Conservation (phyloP, 2,797 vertebrate species). For the Chromobotia macracanthus region DNA sequence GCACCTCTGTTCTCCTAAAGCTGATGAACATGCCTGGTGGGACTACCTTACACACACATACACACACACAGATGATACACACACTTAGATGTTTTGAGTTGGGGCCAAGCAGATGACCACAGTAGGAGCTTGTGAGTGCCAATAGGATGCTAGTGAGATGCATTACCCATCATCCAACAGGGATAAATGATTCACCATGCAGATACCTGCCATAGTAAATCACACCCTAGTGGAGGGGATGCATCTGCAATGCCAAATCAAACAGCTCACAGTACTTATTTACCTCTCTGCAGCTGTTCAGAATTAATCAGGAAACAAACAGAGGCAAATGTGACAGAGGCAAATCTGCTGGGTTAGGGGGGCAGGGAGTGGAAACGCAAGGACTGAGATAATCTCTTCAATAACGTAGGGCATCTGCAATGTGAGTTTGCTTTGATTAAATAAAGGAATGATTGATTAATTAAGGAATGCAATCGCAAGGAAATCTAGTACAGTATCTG, state of each 20-base stretch:
- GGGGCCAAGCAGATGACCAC: conserved; percentile 28
- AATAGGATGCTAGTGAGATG: conserved; percentile 42
- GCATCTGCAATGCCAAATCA: conserved; percentile 45
- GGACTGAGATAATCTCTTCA: not conserved
- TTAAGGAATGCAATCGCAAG: not conserved
- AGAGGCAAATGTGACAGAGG: conserved; percentile 18
- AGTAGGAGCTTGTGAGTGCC: conserved; percentile 10
- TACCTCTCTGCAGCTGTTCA: conserved; percentile 46
- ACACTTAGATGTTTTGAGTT: conserved; percentile 8
- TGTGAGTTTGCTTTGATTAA: not conserved
- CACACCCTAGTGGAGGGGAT: conserved; percentile 18
- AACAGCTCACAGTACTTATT: conserved; percentile 39
- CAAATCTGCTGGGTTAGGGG: not conserved
- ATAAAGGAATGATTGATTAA: no score
- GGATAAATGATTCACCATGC: conserved; percentile 53
- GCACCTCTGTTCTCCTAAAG: conserved; percentile 16
- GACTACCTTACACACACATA: conserved; percentile 17
- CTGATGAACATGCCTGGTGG: conserved; percentile 46
- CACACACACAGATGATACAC: conserved; percentile 14
- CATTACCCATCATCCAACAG: conserved; percentile 46
- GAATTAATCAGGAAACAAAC: conserved; percentile 5
- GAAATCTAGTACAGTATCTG: not conserved
- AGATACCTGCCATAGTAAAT: conserved; percentile 55
- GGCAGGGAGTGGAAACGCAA: not conserved
- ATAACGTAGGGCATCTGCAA: not conserved